A percentile compares a stretch with the other conserved stretches of the same genome.
phyloP scores from a whole-genome alignment of 2,113 vertebrate species.

The Anseranas semipalmata region DNA sequence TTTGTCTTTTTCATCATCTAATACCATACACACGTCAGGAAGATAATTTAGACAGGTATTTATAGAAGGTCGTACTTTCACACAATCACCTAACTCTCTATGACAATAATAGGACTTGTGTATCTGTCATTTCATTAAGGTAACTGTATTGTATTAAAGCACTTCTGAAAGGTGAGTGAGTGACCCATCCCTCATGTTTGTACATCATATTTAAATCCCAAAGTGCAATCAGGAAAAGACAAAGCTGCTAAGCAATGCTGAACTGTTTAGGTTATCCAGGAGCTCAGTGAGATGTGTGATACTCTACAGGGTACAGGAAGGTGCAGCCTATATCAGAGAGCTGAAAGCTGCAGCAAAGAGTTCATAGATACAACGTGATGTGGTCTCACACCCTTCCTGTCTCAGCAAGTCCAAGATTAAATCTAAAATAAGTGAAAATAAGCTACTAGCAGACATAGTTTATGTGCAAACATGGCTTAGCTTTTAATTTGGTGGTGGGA shows the following conservation, averaged over 20 bases:
- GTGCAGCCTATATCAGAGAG: not conserved
- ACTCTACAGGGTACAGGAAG: not conserved
- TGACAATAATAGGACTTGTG: not conserved
- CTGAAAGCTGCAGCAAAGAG: not conserved
- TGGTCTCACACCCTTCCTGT: not conserved
- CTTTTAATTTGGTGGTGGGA: not conserved
- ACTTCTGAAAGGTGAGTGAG: not conserved
- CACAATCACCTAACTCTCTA: not conserved
- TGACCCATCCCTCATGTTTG: not conserved
- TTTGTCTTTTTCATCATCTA: not conserved
- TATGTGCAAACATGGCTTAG: not conserved
- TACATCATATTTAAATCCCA: not conserved
- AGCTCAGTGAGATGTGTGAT: not conserved
- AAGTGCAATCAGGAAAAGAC: not conserved
- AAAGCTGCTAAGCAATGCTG: not conserved
- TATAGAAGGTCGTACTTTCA: not conserved
- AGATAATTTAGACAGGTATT: not conserved
- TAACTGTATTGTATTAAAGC: not conserved
- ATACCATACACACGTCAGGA: not conserved
- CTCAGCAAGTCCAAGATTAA: not conserved
- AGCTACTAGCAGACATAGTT: not conserved
- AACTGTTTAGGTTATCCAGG: not conserved
- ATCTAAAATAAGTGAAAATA: not conserved
- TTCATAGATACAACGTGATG: fast-evolving
- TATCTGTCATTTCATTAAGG: not conserved